Evolutionary conservation across 2,113 vertebrate species (phyloP), one percentile per base, ranked within the genome.

Genomic region (Malurus melanocephalus): DNA sequence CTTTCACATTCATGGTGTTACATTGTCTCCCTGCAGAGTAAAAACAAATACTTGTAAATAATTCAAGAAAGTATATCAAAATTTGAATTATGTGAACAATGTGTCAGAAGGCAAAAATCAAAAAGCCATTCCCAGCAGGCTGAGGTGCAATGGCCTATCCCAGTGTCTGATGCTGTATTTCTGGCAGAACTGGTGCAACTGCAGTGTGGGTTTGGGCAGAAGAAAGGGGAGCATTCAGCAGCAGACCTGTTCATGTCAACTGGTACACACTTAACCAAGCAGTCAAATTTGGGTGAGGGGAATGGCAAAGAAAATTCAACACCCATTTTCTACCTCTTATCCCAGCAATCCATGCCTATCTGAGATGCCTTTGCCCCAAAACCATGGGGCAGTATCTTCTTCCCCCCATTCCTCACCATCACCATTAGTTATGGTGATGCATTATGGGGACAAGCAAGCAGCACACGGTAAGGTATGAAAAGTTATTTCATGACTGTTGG

Each of bases 231-330:
- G 20, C 2, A 0, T 67, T 75, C 2, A 2, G 42, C 33, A 83
- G 24, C 61, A 46, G 53, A 75, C 7, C 24, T 67, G 3, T 0
- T 53, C 18, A 7, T n/a, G 8, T 56, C 4, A 5, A 23, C 30
- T 5, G 9, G 11, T 1, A 0, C 43, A 45, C 7, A 8, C 24
- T 45, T 80, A 51, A 62, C 24, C 38, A 60, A 32, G 56, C 26
- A 67, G 10, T 28, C 17, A 57, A 77, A 67, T 0, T 0, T 4
- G 11, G 3, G 13, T 7, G 18, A 75, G 8, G 10, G 3, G 4
- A 8, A 5, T 30, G n/a, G 3, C 32, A 75, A 33, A 67, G 69
- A 55, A 16, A 68, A 7, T 64, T 14, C 1, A 7, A 35, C 5
- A 42, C 4, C 13, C 5, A 1, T 73, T 85, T 80, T 73, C 40